These are phyloP conservation scores for Myopa testacea DNA, from an alignment of 2,888 invertebrate genomes.

Conservation along the genomic window DNA sequence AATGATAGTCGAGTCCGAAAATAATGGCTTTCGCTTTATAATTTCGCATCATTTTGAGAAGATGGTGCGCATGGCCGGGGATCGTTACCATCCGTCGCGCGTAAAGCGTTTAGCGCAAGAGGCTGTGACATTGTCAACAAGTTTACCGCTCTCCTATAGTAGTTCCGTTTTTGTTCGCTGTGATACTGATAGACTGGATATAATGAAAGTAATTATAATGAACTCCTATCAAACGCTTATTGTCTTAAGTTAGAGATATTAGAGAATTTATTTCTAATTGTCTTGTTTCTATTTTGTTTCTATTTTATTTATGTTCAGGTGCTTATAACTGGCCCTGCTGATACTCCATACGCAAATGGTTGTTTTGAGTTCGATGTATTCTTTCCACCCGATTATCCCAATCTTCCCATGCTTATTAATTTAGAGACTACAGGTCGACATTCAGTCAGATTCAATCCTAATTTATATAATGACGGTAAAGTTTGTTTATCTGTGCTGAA, in stretches of 20 bases:
- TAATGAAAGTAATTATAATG: conserved; percentile 82
- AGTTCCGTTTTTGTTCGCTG: conserved; percentile 96
- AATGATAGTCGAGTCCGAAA: conserved; percentile 86
- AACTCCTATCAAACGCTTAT: neutral
- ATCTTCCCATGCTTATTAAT: conserved; percentile 90
- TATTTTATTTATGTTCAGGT: conserved; percentile 71
- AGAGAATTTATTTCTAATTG: neutral
- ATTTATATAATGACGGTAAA: conserved; percentile 95
- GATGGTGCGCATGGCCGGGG: conserved; percentile 86
- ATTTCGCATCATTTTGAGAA: conserved; percentile 92
- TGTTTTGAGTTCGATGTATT: conserved; percentile 93
- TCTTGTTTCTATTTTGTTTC: neutral
- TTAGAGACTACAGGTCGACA: conserved; percentile 90
- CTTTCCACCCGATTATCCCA: conserved; percentile 86
- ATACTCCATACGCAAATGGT: conserved; percentile 92
- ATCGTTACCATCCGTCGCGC: conserved; percentile 86
- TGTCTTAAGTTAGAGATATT: neutral
- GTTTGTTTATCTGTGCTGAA: conserved; percentile 94
- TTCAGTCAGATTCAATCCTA: conserved; percentile 91
- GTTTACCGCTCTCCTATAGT: conserved; percentile 90
- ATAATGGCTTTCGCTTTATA: conserved; percentile 82
- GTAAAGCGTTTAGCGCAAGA: conserved; percentile 95
- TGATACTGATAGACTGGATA: conserved; percentile 92
- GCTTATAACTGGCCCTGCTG: conserved; percentile 90
- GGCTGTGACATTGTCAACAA: conserved; percentile 91